Evolutionary conservation across 2,888 invertebrate genomes (phyloP), one percentile per base, ranked within the genome.

Genomic region (Thyatira batis): DNA sequence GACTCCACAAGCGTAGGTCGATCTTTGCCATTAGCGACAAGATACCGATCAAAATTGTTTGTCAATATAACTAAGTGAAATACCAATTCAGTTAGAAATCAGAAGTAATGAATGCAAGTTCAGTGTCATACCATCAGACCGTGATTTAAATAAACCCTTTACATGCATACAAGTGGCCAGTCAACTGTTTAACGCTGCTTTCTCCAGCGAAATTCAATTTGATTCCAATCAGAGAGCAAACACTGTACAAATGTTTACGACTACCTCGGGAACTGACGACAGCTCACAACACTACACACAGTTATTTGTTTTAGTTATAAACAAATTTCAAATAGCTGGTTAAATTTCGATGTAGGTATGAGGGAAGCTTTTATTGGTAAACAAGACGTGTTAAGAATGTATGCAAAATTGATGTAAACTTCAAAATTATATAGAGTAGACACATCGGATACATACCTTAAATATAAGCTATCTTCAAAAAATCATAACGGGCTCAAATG

Each of bases 171-270:
- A 17, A 48, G 27, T 28, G 20, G 67, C 62, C 65, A 63, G 66
- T 60, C 65, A 62, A 48, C 60, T 61, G 59, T 60, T 67, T 58
- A 57, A 61, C 52, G 54, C 52, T 49, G 67, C 78, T 80, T 82
- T 82, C 81, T 69, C 77, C 56, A 48, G 69, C 62, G 72, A 76
- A 74, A 75, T 71, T 65, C 61, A 57, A 58, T 69, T 67, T 57
- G 70, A 72, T 71, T 64, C 64, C 60, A 69, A 71, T 71, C 69
- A 65, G 66, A 27, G 39, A 54, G 52, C 57, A 60, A 55, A 54
- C 48, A 58, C 52, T 55, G 50, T 20, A 27, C 11, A 27, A 27
- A 27, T 48, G 48, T 48, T 48, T 48, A 48, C 27, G 48, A 27
- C 46, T 27, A 39, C 17, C 39, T 5, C 8, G n/a, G 13, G n/a